Percentiles rank a stretch among this genome's conserved stretches.
phyloP scores from a whole-genome alignment of 2,888 invertebrate genomes.

The Drosophila parthenogenetica region DNA sequence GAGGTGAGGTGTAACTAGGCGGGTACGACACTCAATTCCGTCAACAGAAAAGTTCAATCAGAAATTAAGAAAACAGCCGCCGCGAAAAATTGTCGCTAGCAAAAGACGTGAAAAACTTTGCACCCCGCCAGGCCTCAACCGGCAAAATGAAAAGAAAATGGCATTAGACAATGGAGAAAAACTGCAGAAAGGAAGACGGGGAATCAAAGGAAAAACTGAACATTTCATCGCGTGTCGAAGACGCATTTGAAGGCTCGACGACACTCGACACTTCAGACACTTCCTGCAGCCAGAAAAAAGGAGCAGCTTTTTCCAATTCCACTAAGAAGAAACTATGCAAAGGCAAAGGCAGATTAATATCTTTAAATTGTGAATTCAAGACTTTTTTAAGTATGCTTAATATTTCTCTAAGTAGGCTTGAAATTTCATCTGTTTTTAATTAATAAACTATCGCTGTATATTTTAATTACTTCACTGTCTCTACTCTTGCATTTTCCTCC shows the following conservation, averaged over 20 bases:
- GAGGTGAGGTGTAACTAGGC: slow-evolving; percentile 3
- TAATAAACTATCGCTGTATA: neutral
- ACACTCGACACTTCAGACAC: slow-evolving; percentile 74
- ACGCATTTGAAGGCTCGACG: slow-evolving; percentile 71
- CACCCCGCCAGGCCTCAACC: slow-evolving; percentile 29
- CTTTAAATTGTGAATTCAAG: slow-evolving; percentile 27
- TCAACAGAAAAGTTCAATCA: slow-evolving; percentile 81
- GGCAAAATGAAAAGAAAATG: slow-evolving; percentile 63
- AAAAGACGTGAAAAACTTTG: slow-evolving; percentile 66
- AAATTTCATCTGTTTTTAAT: too few species aligned
- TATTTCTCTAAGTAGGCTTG: too few species aligned
- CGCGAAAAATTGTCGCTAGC: slow-evolving; percentile 64
- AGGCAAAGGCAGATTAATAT: slow-evolving; percentile 19
- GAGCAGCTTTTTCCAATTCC: slow-evolving; percentile 1
- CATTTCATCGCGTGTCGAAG: slow-evolving; percentile 71
- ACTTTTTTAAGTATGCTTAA: neutral
- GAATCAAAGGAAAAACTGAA: slow-evolving; percentile 35
- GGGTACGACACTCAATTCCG: slow-evolving; percentile 61
- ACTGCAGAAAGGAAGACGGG: slow-evolving; percentile 22
- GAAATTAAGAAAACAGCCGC: slow-evolving; percentile 81
- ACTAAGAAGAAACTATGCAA: too few species aligned
- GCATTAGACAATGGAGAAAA: slow-evolving; percentile 60
- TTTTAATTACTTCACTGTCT: neutral
- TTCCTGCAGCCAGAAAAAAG: slow-evolving; percentile 51
- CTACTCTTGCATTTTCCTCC: neutral